phyloP scores from a whole-genome alignment of 1,140 invertebrate genomes.

The Drosophila sechellia region DNA sequence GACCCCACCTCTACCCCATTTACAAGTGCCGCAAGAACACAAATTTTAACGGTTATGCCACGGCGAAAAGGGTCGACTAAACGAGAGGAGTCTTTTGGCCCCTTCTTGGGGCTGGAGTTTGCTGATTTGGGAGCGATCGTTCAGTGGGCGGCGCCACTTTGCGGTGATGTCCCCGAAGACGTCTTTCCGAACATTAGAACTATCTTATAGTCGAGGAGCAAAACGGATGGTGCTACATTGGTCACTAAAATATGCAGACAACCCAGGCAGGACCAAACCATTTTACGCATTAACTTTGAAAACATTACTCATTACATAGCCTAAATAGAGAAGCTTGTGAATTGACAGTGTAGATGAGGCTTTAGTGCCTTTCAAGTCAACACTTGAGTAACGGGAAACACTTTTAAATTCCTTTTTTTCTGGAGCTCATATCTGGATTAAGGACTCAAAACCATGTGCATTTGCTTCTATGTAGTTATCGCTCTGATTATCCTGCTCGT shows the following conservation, averaged over 20 bases:
- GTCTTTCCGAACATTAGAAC: neutral
- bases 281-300: too few relatives aligned
- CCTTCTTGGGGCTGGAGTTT: constrained; percentile 6
- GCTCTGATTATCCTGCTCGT: constrained; percentile 8
- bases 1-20: neutral
- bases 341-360: neutral
- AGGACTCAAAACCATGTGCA: neutral
- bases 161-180: neutral
- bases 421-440: neutral
- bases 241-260: neutral
- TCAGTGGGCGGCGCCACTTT: constrained; percentile 3
- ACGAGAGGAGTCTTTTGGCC: neutral
- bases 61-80: constrained; percentile 15
- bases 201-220: neutral
- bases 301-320: too few relatives aligned
- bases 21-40: constrained; percentile 59
- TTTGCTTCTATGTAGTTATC: constrained; percentile 8
- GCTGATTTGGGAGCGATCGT: constrained; percentile 2
- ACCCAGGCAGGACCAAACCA: neutral
- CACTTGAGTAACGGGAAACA: neutral
- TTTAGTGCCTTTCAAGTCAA: neutral
- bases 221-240: neutral
- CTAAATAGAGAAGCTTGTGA: too few relatives aligned
- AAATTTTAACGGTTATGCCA: constrained; percentile 76
- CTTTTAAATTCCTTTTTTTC: too few relatives aligned